Evolutionary conservation across 2,797 vertebrate genomes (phyloP).

Genomic region (Eulemur rubriventer): DNA sequence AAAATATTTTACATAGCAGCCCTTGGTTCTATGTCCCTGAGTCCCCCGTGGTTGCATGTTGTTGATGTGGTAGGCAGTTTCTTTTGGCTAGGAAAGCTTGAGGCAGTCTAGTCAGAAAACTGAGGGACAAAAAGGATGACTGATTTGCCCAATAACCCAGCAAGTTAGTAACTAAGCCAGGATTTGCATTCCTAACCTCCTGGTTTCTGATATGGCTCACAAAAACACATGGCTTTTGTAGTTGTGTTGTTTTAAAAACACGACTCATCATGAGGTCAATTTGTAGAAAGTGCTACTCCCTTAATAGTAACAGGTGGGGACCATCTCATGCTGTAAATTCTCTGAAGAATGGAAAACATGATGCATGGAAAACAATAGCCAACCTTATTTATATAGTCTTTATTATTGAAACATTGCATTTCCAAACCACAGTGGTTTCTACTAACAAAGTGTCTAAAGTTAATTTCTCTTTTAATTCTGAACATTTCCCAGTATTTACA

Average conservation of each 20-base stretch:
- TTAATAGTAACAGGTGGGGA: neutral
- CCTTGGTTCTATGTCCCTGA: neutral
- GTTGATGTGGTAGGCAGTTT: neutral
- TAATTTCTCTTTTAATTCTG: neutral
- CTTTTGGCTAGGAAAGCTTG: neutral
- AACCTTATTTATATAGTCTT: neutral
- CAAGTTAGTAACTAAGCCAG: neutral
- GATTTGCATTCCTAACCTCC: neutral
- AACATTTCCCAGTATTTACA: neutral
- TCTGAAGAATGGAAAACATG: neutral
- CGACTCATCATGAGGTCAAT: neutral
- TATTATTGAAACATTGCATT: slow-evolving; percentile 45
- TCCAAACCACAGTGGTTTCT: slow-evolving; percentile 26
- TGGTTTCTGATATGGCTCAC: neutral
- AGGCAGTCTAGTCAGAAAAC: neutral
- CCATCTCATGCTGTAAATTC: neutral
- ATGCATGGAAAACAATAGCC: slow-evolving; percentile 31
- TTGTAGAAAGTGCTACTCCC: slow-evolving; percentile 3
- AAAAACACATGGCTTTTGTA: neutral
- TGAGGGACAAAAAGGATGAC: neutral
- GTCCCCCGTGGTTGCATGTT: neutral
- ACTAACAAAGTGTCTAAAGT: slow-evolving; percentile 14
- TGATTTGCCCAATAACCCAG: neutral
- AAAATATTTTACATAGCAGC: neutral
- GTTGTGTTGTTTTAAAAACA: slow-evolving; percentile 15